These are phyloP conservation scores for Nipponacmea schrenckii DNA, from an alignment of 2,888 invertebrate species.

Conservation along the genomic window DNA sequence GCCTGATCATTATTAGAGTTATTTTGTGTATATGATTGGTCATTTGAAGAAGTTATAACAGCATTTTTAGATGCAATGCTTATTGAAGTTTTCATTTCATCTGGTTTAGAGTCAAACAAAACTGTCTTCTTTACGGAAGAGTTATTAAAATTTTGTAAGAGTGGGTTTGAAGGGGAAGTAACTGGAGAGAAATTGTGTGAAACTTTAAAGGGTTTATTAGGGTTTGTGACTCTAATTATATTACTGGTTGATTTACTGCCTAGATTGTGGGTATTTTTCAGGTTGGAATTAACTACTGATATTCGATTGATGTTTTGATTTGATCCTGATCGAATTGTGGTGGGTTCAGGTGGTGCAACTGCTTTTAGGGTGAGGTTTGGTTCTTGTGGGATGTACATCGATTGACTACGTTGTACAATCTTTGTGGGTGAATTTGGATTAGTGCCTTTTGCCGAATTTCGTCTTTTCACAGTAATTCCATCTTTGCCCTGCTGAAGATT, in stretches of 20 bases:
- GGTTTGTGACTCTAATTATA: neutral
- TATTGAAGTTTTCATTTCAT: neutral
- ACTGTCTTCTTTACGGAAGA: neutral
- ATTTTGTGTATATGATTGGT: neutral
- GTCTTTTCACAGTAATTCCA: constrained; percentile 25
- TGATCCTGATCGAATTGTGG: neutral
- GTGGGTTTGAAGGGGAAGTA: neutral
- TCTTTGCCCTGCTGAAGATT: constrained; percentile 26
- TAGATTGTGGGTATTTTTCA: constrained; percentile 5
- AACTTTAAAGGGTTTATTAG: neutral
- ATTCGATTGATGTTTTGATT: constrained; percentile 4
- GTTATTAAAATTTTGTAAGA: neutral
- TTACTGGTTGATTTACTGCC: neutral
- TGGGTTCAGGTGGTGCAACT: neutral
- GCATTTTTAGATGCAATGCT: constrained; percentile 17
- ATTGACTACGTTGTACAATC: constrained; percentile 29
- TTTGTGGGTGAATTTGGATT: constrained; percentile 21
- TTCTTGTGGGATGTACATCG: constrained; percentile 28
- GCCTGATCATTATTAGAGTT: constrained; percentile 15
- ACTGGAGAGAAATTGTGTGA: neutral
- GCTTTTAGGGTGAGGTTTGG: neutral
- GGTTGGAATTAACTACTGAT: constrained; percentile 10
- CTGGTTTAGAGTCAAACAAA: neutral
- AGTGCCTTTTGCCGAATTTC: constrained; percentile 27
- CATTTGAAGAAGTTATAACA: neutral